Evolutionary conservation across 1,140 invertebrate genomes (phyloP).

Genomic region (Agrilus planipennis): DNA sequence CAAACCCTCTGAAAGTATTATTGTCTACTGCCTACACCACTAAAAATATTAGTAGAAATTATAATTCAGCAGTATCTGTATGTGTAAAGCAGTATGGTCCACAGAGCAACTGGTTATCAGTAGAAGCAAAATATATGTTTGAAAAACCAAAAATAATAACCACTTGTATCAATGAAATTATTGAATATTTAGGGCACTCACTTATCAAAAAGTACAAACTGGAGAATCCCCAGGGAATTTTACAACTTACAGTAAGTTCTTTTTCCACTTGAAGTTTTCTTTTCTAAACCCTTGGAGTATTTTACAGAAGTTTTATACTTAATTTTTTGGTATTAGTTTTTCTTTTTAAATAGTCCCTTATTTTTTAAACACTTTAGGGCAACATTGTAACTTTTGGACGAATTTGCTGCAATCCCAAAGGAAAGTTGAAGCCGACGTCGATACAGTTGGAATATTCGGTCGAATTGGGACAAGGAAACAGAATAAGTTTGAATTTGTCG

Average conservation of each 20-base stretch:
- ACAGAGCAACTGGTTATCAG: constrained; percentile 6
- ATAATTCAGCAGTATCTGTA: no score
- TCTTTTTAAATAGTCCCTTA: no score
- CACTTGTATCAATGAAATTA: constrained; percentile 13
- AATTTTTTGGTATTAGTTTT: no score
- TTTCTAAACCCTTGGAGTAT: no score
- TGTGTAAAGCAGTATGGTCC: no score
- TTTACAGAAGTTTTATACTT: no score
- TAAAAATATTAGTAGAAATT: no score
- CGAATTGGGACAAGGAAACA: constrained; percentile 35
- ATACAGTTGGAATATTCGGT: constrained; percentile 57
- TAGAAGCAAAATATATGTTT: constrained; percentile 20
- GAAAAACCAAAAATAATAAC: constrained; percentile 16
- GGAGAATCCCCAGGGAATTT: constrained; percentile 1
- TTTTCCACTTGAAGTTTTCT: constrained; percentile 6
- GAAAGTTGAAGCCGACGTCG: constrained; percentile 53
- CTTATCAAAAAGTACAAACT: constrained; percentile 16
- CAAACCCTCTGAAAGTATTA: no score
- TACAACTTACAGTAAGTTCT: constrained; percentile 22
- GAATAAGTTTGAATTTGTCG: constrained; percentile 45
- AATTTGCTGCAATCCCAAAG: constrained; percentile 60
- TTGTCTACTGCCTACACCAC: no score
- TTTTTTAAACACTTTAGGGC: constrained; percentile 32
- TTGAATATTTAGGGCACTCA: constrained; percentile 12
- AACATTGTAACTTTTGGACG: constrained; percentile 48